phyloP scores from a whole-genome alignment of 2,888 invertebrate species.

The Incurvaria masculella region DNA sequence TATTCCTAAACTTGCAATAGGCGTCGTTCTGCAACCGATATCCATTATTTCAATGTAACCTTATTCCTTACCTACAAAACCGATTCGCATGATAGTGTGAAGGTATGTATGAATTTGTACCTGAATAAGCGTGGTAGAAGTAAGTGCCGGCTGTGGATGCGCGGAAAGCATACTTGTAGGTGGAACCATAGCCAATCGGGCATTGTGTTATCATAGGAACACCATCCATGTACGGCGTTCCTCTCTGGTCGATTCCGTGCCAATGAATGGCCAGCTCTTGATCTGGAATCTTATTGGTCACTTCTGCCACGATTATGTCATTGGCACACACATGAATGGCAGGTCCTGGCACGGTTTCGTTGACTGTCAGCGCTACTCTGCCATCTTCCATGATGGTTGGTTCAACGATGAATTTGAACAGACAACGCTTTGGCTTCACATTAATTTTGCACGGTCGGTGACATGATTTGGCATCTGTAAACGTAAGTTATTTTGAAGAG shows the following conservation, averaged over 20 bases:
- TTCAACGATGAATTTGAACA: conserved; percentile 37
- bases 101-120: conserved; percentile 27
- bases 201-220: conserved; percentile 76
- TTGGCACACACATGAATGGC: conserved; percentile 65
- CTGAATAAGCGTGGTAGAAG: conserved; percentile 69
- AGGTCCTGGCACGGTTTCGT: conserved; percentile 48
- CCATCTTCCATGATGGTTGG: conserved; percentile 32
- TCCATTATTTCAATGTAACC: too few relatives aligned
- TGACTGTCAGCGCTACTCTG: conserved; percentile 31
- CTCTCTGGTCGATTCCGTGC: conserved; percentile 64
- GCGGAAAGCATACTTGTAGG: conserved; percentile 68
- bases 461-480: conserved; percentile 38
- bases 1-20: too few relatives aligned
- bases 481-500: conserved; percentile 11
- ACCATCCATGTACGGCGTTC: conserved; percentile 73
- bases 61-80: background rate
- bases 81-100: too few relatives aligned
- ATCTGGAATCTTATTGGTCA: conserved; percentile 65
- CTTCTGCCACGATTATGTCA: conserved; percentile 71
- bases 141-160: conserved; percentile 67
- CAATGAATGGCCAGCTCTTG: conserved; percentile 72
- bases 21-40: too few relatives aligned
- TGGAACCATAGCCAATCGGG: conserved; percentile 64
- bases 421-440: conserved; percentile 43
- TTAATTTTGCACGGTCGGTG: conserved; percentile 50